Conservation (phyloP, 2,797 vertebrate genomes). For the Myotis vivesi region DNA sequence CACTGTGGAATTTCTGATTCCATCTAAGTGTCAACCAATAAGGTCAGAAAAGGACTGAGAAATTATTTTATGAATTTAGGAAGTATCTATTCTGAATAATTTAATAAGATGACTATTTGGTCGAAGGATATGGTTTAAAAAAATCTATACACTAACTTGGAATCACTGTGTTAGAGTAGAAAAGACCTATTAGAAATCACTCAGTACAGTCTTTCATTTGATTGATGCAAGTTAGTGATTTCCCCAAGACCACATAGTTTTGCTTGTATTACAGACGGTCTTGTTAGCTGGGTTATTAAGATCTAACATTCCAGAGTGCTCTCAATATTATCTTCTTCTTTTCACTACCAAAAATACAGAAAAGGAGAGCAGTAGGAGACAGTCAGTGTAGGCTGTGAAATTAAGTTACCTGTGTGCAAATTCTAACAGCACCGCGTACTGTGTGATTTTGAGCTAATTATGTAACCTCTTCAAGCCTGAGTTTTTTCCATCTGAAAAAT, state of each 20-base stretch:
- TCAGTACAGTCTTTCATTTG: background rate
- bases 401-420: background rate
- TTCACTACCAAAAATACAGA: background rate
- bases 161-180: background rate
- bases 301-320: background rate
- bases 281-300: constrained; percentile 25
- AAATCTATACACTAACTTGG: background rate
- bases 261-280: background rate
- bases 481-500: constrained; percentile 24
- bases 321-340: constrained; percentile 10
- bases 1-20: background rate
- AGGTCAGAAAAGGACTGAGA: background rate
- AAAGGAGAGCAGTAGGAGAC: constrained; percentile 6
- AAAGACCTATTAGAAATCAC: background rate
- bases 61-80: background rate
- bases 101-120: background rate
- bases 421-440: background rate
- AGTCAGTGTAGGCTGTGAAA: constrained; percentile 5
- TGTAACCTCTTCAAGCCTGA: background rate
- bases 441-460: background rate
- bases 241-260: background rate
- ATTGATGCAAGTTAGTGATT: background rate
- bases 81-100: background rate
- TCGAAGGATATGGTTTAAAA: background rate
- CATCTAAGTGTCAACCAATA: background rate